Evolutionary conservation across 1,140 invertebrate genomes (phyloP).

Genomic region (Nymphalis io): DNA sequence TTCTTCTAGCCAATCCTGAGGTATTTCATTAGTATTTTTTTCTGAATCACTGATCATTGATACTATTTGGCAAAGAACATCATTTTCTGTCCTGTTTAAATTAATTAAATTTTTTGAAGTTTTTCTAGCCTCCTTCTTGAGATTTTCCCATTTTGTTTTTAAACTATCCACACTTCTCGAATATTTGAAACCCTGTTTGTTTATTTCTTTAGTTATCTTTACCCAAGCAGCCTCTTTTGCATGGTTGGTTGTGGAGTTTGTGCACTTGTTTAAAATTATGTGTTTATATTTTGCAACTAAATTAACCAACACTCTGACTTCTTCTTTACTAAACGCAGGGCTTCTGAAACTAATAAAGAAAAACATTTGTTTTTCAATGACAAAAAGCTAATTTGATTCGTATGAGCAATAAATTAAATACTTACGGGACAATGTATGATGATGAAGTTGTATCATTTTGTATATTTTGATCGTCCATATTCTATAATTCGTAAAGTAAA

Average conservation of each 20-base stretch:
- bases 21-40: constrained; percentile 37
- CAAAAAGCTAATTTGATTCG: background rate
- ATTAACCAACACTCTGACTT: constrained; percentile 55
- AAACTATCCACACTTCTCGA: constrained; percentile 52
- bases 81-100: constrained; percentile 44
- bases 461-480: background rate
- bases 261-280: constrained; percentile 63
- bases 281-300: constrained; percentile 62
- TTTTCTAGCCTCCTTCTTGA: constrained; percentile 61
- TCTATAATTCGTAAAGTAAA: background rate
- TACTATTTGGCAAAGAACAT: constrained; percentile 51
- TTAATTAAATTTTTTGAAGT: constrained; percentile 56
- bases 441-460: background rate
- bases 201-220: constrained; percentile 62
- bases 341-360: constrained; percentile 48
- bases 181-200: constrained; percentile 52
- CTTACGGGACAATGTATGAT: background rate
- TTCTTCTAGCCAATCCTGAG: constrained; percentile 41
- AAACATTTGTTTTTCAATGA: background rate
- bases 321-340: constrained; percentile 55
- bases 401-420: background rate
- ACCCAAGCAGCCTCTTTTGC: constrained; percentile 63
- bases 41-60: constrained; percentile 53
- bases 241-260: constrained; percentile 45
- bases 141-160: constrained; percentile 73